Base-by-base conservation (phyloP, 1,140 invertebrate genomes). In the Lepeophtheirus salmonis region DNA sequence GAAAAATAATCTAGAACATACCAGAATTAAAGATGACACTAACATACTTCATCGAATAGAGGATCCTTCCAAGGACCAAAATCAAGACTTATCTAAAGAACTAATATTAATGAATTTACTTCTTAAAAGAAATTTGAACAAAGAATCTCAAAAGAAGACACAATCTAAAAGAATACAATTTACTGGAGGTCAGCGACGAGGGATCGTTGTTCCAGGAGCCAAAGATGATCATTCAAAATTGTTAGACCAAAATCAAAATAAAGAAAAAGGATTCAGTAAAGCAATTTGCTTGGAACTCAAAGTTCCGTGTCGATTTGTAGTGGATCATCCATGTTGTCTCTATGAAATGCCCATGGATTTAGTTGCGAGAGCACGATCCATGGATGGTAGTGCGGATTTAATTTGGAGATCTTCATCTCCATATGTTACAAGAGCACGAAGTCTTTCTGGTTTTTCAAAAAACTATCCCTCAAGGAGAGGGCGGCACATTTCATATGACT, bases 351-450 rank as follows among this genome's bases (percentile, higher is more conserved):
- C 48, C 21, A 52, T 61, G 13, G 59, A 53, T 18, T 14, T 61
- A 20, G 59, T 61, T 52, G 59, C 59, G 17, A 52, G 59, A 26
- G 50, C 59, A 13, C 16, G 59, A 30, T 18, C 50, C 23, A 53
- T 61, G 59, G 59, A 61, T 22, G 59, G 59, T 2, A 53, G 50
- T 55, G 59, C 59, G n/a, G 59, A 61, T 50, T 14, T 61, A 14
- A 61, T 20, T 16, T 61, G 50, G 59, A 16, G 57, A 17, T 14
- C 12, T 10, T 6, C 30, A 6, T n/a, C n/a, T n/a, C n/a, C n/a
- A n/a, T n/a, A n/a, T n/a, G n/a, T n/a, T n/a, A n/a, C n/a, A n/a
- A n/a, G n/a, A n/a, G 30, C 6, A n/a, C 30, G 30, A n/a, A 41
- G 30, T 41, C 30, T 41, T n/a, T 41, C 30, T 41, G 30, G 30